Percentiles rank a stretch among this genome's conserved stretches.
phyloP scores from a whole-genome alignment of 2,797 vertebrate species.

The Tarsius wallacei region DNA sequence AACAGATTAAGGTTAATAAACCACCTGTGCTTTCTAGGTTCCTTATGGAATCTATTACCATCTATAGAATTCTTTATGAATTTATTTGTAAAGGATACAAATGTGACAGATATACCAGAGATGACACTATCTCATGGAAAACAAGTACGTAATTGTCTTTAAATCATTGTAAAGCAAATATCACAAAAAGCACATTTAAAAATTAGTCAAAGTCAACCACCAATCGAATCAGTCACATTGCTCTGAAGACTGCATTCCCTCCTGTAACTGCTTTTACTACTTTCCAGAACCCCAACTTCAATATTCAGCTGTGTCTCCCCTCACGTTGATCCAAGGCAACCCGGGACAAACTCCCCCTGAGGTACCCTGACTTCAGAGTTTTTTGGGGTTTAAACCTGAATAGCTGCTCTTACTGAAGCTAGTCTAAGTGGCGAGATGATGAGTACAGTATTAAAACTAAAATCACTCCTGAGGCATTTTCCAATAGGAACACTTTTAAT shows the following conservation, averaged over 20 bases:
- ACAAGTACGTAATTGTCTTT: not conserved
- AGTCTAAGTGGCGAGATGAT: too few relatives aligned
- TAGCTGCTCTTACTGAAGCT: not conserved
- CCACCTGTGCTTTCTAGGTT: not conserved
- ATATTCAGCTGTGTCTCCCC: not conserved
- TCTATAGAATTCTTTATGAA: not conserved
- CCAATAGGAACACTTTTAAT: not conserved
- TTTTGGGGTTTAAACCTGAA: not conserved
- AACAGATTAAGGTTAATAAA: not conserved
- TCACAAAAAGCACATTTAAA: not conserved
- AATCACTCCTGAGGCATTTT: not conserved
- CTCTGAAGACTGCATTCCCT: not conserved
- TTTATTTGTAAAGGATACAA: constrained; percentile 26
- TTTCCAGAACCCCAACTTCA: not conserved
- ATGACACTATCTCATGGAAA: not conserved
- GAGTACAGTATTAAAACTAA: not conserved
- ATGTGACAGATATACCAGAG: not conserved
- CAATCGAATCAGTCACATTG: not conserved
- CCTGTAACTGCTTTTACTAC: not conserved
- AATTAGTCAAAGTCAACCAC: not conserved
- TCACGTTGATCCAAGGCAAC: not conserved
- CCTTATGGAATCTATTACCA: not conserved
- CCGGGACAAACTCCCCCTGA: not conserved
- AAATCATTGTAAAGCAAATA: constrained; percentile 16
- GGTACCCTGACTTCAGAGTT: not conserved